Percentiles rank a stretch among this genome's conserved stretches.
These are phyloP conservation scores for Myopa testacea DNA, from an alignment of 2,888 invertebrate species.

Conservation along the genomic window DNA sequence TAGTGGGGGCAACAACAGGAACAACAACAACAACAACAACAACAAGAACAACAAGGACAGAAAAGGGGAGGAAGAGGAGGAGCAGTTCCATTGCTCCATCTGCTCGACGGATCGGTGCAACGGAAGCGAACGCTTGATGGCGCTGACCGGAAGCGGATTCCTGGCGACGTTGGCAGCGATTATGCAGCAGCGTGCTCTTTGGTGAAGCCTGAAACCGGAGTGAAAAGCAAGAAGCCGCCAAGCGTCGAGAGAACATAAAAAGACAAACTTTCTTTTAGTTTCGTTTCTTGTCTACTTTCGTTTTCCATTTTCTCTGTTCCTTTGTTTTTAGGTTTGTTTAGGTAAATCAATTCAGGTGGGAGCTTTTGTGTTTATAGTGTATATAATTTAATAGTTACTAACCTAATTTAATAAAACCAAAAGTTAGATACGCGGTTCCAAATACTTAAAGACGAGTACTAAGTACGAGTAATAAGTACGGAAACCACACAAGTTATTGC, in stretches of 20 bases:
- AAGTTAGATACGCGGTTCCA: no score
- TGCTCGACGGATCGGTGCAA: slow-evolving; percentile 63
- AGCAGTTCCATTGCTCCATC: slow-evolving; percentile 62
- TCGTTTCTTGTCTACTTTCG: neutral
- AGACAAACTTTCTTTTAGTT: neutral
- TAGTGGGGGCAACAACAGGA: slow-evolving; percentile 39
- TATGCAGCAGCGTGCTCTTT: slow-evolving; percentile 28
- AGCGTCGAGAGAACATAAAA: neutral
- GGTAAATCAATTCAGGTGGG: no score
- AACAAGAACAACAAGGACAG: slow-evolving; percentile 45
- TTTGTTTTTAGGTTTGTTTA: neutral
- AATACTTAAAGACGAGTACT: no score
- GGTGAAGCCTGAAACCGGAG: slow-evolving; percentile 19
- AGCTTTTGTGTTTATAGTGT: no score
- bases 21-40: slow-evolving; percentile 38
- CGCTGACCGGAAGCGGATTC: slow-evolving; percentile 32
- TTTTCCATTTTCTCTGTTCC: neutral
- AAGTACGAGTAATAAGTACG: no score
- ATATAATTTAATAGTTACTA: no score
- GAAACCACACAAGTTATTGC: no score
- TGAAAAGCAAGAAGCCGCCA: neutral
- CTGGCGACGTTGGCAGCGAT: slow-evolving; percentile 35
- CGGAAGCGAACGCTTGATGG: slow-evolving; percentile 50
- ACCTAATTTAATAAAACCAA: no score
- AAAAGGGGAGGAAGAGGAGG: slow-evolving; percentile 48